phyloP scores from a whole-genome alignment of 2,113 vertebrate species.

The Dinomys branickii region DNA sequence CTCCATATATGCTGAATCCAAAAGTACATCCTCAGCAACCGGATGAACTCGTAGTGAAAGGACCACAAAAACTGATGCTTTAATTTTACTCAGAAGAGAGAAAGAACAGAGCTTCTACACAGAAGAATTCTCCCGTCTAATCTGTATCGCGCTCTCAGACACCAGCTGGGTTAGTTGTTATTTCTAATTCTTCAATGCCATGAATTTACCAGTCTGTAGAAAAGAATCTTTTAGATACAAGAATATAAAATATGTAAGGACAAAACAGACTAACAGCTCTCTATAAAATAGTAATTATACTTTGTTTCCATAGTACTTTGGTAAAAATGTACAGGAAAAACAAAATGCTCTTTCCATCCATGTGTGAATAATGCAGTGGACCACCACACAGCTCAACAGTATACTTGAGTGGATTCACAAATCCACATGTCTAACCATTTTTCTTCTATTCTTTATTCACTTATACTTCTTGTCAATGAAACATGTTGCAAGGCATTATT shows the following conservation, averaged over 20 bases:
- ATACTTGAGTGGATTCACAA: background rate
- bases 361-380: background rate
- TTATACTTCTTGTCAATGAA: background rate
- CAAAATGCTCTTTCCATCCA: background rate
- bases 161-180: background rate
- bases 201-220: background rate
- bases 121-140: background rate
- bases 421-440: background rate
- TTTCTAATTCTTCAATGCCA: background rate
- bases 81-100: background rate
- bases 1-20: slow-evolving; percentile 21
- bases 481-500: background rate
- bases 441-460: background rate
- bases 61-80: background rate
- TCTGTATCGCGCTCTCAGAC: background rate
- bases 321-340: background rate
- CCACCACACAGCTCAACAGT: background rate
- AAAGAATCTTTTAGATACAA: background rate
- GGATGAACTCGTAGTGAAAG: background rate
- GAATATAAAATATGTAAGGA: background rate
- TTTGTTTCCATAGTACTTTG: background rate
- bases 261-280: background rate
- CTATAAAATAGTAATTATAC: background rate
- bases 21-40: background rate
- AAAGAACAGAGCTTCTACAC: background rate